Evolutionary conservation across 2,797 vertebrate genomes (phyloP), one percentile per base, ranked within the genome.

Genomic region (Eidolon dupreanum): DNA sequence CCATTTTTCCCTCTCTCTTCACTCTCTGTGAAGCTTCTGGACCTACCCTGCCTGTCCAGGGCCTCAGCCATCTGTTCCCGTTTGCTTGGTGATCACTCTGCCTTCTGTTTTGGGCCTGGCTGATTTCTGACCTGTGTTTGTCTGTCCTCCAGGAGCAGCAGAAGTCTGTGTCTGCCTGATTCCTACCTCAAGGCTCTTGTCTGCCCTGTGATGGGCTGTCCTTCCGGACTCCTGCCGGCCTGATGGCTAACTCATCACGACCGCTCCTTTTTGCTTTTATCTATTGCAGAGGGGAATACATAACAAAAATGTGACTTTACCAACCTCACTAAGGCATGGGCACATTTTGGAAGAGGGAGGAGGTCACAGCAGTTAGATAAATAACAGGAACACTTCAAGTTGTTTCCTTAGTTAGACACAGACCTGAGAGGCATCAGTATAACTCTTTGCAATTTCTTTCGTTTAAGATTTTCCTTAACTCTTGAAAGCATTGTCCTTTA

Each of bases 81-180:
- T 90, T 68, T 77, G 74, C 85, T 84, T 74, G 66, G 65, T n/a
- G 51, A 71, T 71, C 31, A 20, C 33, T 51, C 17, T 1, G 16
- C 49, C 75, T 71, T 73, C 85, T 90, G 36, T 11, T 65, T 28
- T 17, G 53, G 85, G 43, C 36, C 36, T 57, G 53, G 41, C n/a
- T 61, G 84, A 38, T 73, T 95, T 63, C 84, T 93, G 93, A 87
- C 90, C 57, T 17, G 2, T 38, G 15, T 88, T 77, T 84, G 77
- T 26, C 84, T 53, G 57, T 9, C 87, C 46, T 94, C 41, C 2
- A 8, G 75, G 87, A 93, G 43, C 57, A n/a, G 53, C 33, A 87
- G 49, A 38, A 24, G 20, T 86, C 24, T 79, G 33, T 65, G 43
- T 82, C 90, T 87, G 61, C 8, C 68, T 46, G 43, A 26, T 65